A percentile compares a stretch with the other conserved stretches of the same genome.
These are phyloP conservation scores for Chiloscyllium plagiosum DNA, from an alignment of 2,113 vertebrate species.

Conservation along the genomic window DNA sequence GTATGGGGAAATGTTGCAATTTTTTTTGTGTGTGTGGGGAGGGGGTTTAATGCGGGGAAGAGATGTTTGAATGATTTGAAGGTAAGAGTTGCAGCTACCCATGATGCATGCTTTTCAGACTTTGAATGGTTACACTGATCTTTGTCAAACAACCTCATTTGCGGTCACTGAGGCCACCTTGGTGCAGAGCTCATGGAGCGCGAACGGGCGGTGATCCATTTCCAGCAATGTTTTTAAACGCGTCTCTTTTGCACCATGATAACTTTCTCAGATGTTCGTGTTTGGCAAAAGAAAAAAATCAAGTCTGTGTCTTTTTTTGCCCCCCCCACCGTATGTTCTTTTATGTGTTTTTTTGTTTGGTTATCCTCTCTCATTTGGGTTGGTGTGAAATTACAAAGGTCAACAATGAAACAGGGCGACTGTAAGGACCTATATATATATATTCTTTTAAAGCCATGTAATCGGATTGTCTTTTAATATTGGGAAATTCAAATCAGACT, in stretches of 20 bases:
- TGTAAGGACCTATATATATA: background rate
- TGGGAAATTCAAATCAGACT: slow-evolving; percentile 14
- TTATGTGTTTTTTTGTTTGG: background rate
- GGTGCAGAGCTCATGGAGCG: slow-evolving; percentile 70
- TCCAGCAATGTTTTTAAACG: slow-evolving; percentile 44
- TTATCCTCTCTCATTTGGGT: background rate
- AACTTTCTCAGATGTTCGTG: slow-evolving; percentile 18
- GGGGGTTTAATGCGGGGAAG: background rate
- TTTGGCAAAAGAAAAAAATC: background rate
- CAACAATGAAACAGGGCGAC: slow-evolving; percentile 5
- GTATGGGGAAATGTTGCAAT: background rate
- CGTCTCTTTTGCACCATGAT: slow-evolving; percentile 9
- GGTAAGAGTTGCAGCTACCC: slow-evolving; percentile 33
- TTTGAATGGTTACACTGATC: slow-evolving; percentile 58
- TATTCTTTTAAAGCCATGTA: background rate
- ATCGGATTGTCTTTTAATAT: slow-evolving; percentile 8
- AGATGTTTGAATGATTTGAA: slow-evolving; percentile 36
- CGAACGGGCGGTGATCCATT: slow-evolving; percentile 77
- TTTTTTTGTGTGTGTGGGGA: background rate
- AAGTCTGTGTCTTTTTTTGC: background rate
- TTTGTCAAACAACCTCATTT: slow-evolving; percentile 73
- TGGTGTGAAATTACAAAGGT: slow-evolving; percentile 30
- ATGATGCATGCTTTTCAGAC: slow-evolving; percentile 27
- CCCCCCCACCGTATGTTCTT: background rate
- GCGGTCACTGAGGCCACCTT: slow-evolving; percentile 71